phyloP scores from a whole-genome alignment of 2,888 invertebrate genomes.

The Papilio protenor region DNA sequence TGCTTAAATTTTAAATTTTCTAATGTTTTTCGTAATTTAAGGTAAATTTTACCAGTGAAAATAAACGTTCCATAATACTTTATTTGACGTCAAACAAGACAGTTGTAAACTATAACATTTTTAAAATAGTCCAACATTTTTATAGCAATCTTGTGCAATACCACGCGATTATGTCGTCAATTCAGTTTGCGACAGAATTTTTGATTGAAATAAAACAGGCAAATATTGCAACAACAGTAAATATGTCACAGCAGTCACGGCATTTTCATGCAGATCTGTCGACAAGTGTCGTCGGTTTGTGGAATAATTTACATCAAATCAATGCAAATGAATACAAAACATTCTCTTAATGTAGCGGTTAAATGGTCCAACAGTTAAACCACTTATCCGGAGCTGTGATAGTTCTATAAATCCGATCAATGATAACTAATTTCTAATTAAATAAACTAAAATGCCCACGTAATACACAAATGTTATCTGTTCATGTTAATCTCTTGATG shows the following conservation, averaged over 20 bases:
- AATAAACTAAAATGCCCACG: not conserved
- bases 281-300: not conserved
- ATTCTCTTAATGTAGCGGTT: not conserved
- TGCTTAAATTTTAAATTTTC: not conserved
- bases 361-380: not conserved
- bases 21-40: not conserved
- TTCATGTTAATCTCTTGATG: slow-evolving; percentile 46
- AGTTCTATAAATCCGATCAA: not conserved
- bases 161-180: slow-evolving; percentile 8
- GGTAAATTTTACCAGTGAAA: not conserved
- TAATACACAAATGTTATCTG: not conserved
- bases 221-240: not conserved
- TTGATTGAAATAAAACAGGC: slow-evolving; percentile 14
- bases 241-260: not conserved
- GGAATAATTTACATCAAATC: not conserved
- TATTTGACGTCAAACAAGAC: not conserved
- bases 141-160: not conserved
- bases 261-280: not conserved
- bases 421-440: not conserved
- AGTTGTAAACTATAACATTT: not conserved
- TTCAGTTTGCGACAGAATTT: slow-evolving; percentile 14
- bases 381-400: not conserved
- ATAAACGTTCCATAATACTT: not conserved
- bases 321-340: not conserved
- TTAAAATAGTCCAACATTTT: not conserved